Evolutionary conservation across 2,797 vertebrate species (phyloP), one percentile per base, ranked within the genome.

Genomic region (Clarias platycephalus): DNA sequence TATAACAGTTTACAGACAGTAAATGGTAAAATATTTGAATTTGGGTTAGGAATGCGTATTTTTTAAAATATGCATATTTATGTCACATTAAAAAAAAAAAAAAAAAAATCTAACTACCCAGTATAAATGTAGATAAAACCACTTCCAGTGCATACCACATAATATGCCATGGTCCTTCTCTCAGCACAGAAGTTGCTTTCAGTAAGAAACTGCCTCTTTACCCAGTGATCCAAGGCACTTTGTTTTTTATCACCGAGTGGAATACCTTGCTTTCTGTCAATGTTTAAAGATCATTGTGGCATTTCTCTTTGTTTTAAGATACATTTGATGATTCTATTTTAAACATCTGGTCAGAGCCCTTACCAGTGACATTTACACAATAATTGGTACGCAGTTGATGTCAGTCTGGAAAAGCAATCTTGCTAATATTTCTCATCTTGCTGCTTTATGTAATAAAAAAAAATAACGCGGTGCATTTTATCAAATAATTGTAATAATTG

Each of bases 281-380:
- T 10, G 58, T 60, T 58, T 5, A 60, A 77, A 77, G 34, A 22
- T 57, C 75, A 60, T 31, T n/a, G 55, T 77, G 75, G 31, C 55
- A 60, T 77, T 77, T 76, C 53, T 76, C 28, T 31, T 58, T 12
- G 9, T 57, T 20, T 53, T 34, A 26, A 72, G 53, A 57, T 24
- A 34, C 28, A 34, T 4, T 22, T 34, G 74, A 58, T 2, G 20
- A 58, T 22, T 31, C 74, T 15, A 76, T 58, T 76, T 58, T 31
- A 15, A 24, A 60, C 75, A 34, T 77, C 75, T 10, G 37, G 55
- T 77, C 28, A n/a, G 13, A 40, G 24, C 31, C 58, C 34, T 16
- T 62, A 8, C 31, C 16, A 40, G 57, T 78, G 76, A 78, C 57
- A 62, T 62, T 78, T 78, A 62, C 57, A 78, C 7, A 22, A 31